A percentile compares a stretch with the other conserved stretches of the same genome.
Conservation (phyloP, 2,113 vertebrate species). For the Calidris pugnax region DNA sequence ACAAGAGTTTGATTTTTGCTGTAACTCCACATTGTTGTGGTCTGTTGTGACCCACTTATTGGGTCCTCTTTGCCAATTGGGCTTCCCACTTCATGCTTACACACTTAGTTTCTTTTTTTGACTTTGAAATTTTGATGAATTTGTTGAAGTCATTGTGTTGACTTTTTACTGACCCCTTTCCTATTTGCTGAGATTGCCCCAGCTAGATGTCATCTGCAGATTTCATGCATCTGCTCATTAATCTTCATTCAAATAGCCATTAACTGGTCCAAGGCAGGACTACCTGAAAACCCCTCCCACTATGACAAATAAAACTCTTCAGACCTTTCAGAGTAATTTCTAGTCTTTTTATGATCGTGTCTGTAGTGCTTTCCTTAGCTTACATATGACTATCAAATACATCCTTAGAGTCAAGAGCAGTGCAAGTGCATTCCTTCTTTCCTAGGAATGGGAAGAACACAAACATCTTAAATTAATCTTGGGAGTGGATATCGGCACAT, state of each 20-base stretch:
- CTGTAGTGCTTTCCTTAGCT: background rate
- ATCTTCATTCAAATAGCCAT: background rate
- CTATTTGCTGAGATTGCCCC: background rate
- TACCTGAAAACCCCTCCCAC: background rate
- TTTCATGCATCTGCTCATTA: background rate
- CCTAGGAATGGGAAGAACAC: background rate
- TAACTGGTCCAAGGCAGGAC: background rate
- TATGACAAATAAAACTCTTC: background rate
- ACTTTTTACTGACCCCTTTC: background rate
- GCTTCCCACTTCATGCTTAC: background rate
- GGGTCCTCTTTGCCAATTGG: background rate
- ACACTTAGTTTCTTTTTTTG: background rate
- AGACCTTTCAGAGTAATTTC: background rate
- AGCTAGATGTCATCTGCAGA: background rate
- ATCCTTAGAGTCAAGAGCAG: background rate
- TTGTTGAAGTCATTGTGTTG: background rate
- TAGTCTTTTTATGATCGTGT: background rate
- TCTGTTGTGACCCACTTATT: background rate
- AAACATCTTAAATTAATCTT: background rate
- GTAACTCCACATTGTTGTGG: background rate
- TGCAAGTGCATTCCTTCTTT: slow-evolving; percentile 21
- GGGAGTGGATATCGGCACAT: background rate
- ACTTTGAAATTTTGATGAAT: background rate
- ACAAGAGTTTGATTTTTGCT: background rate
- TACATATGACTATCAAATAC: background rate